Conservation (phyloP, 2,113 vertebrate species). For the Nothocercus julius region DNA sequence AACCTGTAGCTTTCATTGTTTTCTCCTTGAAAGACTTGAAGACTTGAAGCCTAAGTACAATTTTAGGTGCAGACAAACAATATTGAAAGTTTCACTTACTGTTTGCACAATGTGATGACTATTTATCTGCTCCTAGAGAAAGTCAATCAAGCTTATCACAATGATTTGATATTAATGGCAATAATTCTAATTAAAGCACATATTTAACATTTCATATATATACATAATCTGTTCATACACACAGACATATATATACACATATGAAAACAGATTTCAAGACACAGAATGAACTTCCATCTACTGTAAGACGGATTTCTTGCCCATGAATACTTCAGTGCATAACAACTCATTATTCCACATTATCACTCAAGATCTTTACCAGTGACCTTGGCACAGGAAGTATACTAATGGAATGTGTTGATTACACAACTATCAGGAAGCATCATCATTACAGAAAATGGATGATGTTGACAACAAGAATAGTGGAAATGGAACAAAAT, state of each 20-base stretch:
- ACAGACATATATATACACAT: neutral
- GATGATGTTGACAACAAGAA: neutral
- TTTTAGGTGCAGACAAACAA: neutral
- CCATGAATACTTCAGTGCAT: neutral
- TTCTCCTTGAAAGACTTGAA: neutral
- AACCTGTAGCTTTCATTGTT: fast-evolving
- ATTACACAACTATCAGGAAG: neutral
- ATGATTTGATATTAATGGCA: neutral
- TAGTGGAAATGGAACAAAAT: neutral
- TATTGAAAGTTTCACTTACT: neutral
- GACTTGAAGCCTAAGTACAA: neutral
- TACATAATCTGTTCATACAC: too few relatives aligned
- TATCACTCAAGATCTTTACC: neutral
- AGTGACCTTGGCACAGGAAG: neutral
- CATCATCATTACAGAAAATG: neutral
- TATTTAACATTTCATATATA: neutral
- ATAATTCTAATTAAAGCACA: neutral
- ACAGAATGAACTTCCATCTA: neutral
- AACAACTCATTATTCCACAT: neutral
- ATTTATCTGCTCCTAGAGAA: neutral
- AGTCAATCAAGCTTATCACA: neutral
- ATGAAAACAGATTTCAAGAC: neutral
- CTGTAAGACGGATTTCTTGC: neutral
- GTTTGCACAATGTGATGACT: neutral
- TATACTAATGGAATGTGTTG: neutral